Evolutionary conservation across 2,113 vertebrate genomes (phyloP).

Genomic region (Grus americana): DNA sequence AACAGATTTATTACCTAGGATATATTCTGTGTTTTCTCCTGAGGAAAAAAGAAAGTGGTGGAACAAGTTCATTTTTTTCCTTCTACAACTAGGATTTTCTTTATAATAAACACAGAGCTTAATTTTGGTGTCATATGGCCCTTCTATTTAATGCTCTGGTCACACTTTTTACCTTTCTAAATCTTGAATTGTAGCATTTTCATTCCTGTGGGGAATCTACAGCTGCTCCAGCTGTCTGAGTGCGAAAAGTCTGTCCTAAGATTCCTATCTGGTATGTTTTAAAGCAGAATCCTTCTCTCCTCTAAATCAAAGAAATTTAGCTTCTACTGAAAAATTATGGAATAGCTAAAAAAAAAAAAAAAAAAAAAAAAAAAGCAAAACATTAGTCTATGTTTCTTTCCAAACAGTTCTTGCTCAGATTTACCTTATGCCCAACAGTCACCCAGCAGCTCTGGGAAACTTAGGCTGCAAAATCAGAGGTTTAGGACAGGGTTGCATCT

Average conservation of each 20-base stretch:
- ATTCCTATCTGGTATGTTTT: conserved; percentile 5
- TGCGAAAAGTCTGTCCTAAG: neutral
- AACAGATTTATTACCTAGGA: conserved; percentile 70
- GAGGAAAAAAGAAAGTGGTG: conserved; percentile 60
- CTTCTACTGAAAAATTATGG: neutral
- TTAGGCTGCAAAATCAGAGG: neutral
- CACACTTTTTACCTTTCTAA: conserved; percentile 68
- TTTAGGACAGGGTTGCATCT: conserved; percentile 15
- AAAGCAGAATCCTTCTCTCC: neutral
- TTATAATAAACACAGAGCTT: conserved; percentile 64
- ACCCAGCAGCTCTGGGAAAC: neutral
- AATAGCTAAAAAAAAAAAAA: neutral
- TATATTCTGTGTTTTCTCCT: conserved; percentile 66
- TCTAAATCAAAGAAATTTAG: conserved; percentile 9
- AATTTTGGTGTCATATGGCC: conserved; percentile 60
- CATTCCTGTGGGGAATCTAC: conserved; percentile 55
- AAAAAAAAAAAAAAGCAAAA: neutral
- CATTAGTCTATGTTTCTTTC: neutral
- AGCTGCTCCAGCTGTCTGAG: conserved; percentile 55
- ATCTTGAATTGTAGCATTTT: conserved; percentile 45
- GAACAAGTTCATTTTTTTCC: conserved; percentile 68
- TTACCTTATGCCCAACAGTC: neutral
- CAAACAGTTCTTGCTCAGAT: neutral
- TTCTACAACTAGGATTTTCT: conserved; percentile 63
- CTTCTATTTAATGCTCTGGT: conserved; percentile 57